Base-by-base conservation (phyloP, 2,888 invertebrate species). In the Lomographa bimaculata region DNA sequence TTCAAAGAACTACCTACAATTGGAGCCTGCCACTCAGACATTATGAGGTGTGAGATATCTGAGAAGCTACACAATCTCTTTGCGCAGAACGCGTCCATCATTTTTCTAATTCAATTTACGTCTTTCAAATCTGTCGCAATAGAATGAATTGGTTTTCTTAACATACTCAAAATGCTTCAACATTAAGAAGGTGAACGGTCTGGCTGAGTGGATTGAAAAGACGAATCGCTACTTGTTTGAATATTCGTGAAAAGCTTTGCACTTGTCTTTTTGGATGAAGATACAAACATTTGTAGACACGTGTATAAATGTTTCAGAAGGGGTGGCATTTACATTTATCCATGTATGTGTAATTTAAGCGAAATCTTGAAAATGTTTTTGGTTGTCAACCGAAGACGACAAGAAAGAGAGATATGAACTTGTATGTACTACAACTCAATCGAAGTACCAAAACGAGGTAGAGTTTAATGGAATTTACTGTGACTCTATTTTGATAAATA, bases 1-100 rank as follows among this genome's bases (percentile, higher is more conserved):
- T 64, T 74, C 74, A 74, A 70, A 77, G 71, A 62, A 64, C 59
- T 58, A 45, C 45, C 55, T 60, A 54, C 61, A 59, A 67, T 65
- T 54, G 50, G 39, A 59, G 55, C 59, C 54, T 51, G 58, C 54
- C 55, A 61, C 63, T 65, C 51, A 56, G 51, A 46, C 44, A 48
- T 53, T 60, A 57, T 54, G 63, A 59, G 62, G 64, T 58, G 60
- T 50, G 51, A 56, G 23, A 14, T 23, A 18, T 9, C 35, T 32
- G 29, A 50, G 58, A 46, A 48, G 47, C 46, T 53, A 53, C 52
- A 55, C 46, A 52, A 51, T 53, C 37, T 38, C 44, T 48, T 50
- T 54, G 27, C 21, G 21, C 29, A 30, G 28, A 46, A 28, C 40
- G 33, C 34, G 18, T 46, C 45, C 35, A 29, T 30, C 12, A 10